Conservation (phyloP, 2,888 invertebrate genomes). For the Lapara coniferarum region DNA sequence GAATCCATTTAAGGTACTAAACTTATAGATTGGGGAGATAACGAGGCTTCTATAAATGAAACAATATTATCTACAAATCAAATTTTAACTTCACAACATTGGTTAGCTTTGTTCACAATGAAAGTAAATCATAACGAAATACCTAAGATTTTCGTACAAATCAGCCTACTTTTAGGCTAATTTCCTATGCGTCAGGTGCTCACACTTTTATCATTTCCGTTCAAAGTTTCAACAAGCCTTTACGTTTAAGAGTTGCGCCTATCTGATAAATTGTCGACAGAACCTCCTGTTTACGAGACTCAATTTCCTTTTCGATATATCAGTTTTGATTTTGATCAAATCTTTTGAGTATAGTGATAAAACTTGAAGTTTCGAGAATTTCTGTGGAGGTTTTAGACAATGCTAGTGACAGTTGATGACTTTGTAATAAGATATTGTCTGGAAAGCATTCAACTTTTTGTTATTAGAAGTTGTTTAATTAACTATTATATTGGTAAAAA, state of each 20-base stretch:
- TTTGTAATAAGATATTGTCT: neutral
- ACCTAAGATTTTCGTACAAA: slow-evolving; percentile 18
- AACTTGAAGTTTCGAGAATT: neutral
- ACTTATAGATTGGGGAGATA: no score
- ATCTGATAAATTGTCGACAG: slow-evolving; percentile 20
- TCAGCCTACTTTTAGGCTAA: slow-evolving; percentile 23
- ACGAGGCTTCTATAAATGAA: no score
- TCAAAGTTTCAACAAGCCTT: slow-evolving; percentile 25
- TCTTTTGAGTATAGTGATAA: neutral
- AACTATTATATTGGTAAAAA: no score
- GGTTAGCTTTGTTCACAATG: slow-evolving; percentile 12
- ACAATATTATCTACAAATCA: neutral
- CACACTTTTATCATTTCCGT: slow-evolving; percentile 31
- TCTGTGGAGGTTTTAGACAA: neutral
- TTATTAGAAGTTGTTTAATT: neutral
- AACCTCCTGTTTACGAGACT: neutral
- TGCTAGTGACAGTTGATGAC: neutral
- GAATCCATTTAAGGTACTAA: no score
- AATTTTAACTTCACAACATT: neutral
- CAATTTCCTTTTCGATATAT: slow-evolving; percentile 21
- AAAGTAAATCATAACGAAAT: slow-evolving; percentile 14
- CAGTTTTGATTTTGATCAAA: slow-evolving; percentile 11
- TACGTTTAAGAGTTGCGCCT: slow-evolving; percentile 21
- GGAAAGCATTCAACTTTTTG: neutral
- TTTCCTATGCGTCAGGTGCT: slow-evolving; percentile 27